Base-by-base conservation (phyloP, 92 coral and sea anemone species). In the Isaurus tuberculatus region DNA sequence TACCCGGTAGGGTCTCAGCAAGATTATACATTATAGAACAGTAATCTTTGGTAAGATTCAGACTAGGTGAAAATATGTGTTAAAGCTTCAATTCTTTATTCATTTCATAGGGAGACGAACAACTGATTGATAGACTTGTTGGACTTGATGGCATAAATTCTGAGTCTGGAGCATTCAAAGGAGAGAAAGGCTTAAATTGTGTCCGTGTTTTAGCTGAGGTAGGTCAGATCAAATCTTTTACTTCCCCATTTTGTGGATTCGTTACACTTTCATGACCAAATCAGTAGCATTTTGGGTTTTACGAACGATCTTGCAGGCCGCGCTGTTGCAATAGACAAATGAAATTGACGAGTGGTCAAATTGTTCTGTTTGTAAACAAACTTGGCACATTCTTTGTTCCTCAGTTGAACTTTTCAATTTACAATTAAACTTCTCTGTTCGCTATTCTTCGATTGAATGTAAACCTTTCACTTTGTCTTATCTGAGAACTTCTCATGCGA, bases 101-200 rank as follows among this genome's bases (percentile, higher is more conserved):
- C 80, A 23, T 33, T 63, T 91, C 84, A 57, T 36, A 97, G 99
- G 99, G 98, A 8, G 99, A 97, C 72, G 97, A 97, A 27, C 97
- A 97, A 43, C 85, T 94, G 10, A 85, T 97, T 32, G 95, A 94
- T 79, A 90, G 98, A 37, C 94, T 97, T 57, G 91, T 98, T 31
- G 98, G 98, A 15, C 83, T 97, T 61, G 99, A 97, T 89, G 99
- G 99, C 23, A 94, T 97, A 65, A 94, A 90, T 79, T 83, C 94
- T 5, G 98, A 97, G 23, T 84, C 97, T 17, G 92, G 86, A 34
- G 86, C 85, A 57, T 73, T 94, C 23, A 94, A 94, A 55, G 95
- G 86, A 57, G 98, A 94, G n/a, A 90, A 88, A 15, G 91, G 91
- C 29, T 90, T 87, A 46, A 94, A 88, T 22, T 91, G 92, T 20